Percentiles rank a stretch among this genome's conserved stretches.
Conservation (phyloP, 2,797 vertebrate species). For the Anguilla marmorata region DNA sequence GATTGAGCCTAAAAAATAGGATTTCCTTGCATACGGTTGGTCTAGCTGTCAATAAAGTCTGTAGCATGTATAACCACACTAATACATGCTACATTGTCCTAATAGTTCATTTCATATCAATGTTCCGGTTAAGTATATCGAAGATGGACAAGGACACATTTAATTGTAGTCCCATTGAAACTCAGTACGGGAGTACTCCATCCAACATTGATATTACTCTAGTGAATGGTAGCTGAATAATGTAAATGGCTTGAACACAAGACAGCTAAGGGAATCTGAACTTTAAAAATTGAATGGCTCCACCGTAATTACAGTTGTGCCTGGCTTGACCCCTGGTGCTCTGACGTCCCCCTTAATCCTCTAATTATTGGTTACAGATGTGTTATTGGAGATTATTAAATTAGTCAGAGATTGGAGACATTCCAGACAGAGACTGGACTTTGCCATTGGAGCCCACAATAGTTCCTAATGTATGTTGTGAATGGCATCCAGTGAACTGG, state of each 20-base stretch:
- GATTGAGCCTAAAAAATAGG: neutral
- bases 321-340: neutral
- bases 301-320: neutral
- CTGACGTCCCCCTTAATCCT: constrained; percentile 14
- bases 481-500: neutral
- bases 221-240: constrained; percentile 17
- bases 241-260: constrained; percentile 5
- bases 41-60: neutral
- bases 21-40: neutral
- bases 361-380: constrained; percentile 22
- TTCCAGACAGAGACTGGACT: constrained; percentile 1
- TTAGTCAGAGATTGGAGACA: constrained; percentile 7
- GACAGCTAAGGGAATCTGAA: neutral
- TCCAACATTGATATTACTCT: neutral
- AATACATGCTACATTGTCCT: neutral
- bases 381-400: constrained; percentile 19
- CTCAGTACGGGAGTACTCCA: neutral
- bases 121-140: neutral
- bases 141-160: neutral
- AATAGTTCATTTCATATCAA: neutral
- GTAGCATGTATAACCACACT: neutral
- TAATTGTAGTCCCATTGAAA: constrained; percentile 9
- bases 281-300: neutral
- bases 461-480: neutral
- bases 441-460: neutral